phyloP scores from a whole-genome alignment of 2,113 vertebrate species.

The Scophthalmus maximus region DNA sequence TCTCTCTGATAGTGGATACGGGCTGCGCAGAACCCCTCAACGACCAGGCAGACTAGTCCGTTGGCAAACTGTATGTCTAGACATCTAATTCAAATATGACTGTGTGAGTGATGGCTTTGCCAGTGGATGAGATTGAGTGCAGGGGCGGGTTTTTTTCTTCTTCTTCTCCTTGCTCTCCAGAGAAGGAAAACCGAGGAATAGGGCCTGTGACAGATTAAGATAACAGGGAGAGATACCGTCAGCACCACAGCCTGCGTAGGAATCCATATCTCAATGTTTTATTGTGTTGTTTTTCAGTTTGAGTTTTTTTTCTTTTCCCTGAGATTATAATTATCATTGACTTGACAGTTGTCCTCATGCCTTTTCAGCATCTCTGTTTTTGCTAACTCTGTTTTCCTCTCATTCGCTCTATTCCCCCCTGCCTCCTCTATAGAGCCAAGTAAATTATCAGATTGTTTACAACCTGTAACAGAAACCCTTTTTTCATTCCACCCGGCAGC shows the following conservation, averaged over 20 bases:
- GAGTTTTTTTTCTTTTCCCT: constrained; percentile 2
- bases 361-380: constrained; percentile 22
- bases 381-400: constrained; percentile 3
- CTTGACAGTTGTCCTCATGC: constrained; percentile 35
- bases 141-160: constrained; percentile 12
- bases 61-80: constrained; percentile 78
- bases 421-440: constrained; percentile 13
- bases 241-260: constrained; percentile 32
- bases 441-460: constrained; percentile 67
- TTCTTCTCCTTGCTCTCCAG: constrained; percentile 37
- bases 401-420: neutral
- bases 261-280: constrained; percentile 52
- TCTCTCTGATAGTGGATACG: constrained; percentile 67
- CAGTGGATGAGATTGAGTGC: constrained; percentile 68
- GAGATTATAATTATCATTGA: constrained; percentile 49
- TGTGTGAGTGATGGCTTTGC: constrained; percentile 74
- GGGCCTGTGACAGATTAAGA: constrained; percentile 70
- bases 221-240: constrained; percentile 59
- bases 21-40: constrained; percentile 53
- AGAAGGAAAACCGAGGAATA: constrained; percentile 64
- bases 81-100: constrained; percentile 78
- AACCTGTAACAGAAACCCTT: constrained; percentile 51
- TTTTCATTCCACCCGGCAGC: constrained; percentile 46
- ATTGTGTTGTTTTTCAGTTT: constrained; percentile 26
- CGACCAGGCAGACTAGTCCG: constrained; percentile 59